Evolutionary conservation across 2,888 invertebrate genomes (phyloP).

Genomic region (Argyresthia goedartella): DNA sequence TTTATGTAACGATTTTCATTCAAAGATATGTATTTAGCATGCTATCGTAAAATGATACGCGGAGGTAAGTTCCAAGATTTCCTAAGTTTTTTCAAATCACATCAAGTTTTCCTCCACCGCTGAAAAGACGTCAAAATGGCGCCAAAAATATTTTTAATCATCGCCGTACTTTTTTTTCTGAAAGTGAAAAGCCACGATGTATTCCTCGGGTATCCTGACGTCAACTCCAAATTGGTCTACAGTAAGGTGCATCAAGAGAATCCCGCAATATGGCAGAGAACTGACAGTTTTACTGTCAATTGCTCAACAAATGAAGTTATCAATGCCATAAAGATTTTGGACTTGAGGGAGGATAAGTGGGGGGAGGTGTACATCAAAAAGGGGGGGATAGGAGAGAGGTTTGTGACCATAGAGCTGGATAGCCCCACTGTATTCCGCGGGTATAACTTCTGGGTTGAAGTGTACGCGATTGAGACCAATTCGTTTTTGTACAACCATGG

Average conservation of each 20-base stretch:
- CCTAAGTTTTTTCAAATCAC: too few relatives aligned
- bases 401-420: conserved; percentile 39
- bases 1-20: too few relatives aligned
- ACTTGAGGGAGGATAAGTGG: conserved; percentile 40
- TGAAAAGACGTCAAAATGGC: conserved; percentile 1
- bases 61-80: too few relatives aligned
- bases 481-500: not conserved
- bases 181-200: conserved; percentile 9
- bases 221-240: conserved; percentile 38
- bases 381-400: conserved; percentile 45
- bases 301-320: conserved; percentile 35
- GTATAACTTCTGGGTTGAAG: conserved; percentile 47
- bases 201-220: conserved; percentile 36
- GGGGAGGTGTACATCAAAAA: conserved; percentile 38
- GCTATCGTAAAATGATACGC: too few relatives aligned
- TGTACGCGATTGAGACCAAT: conserved; percentile 33
- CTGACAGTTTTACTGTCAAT: conserved; percentile 12
- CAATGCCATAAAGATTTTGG: conserved; percentile 39
- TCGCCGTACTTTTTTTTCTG: not conserved
- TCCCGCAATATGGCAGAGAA: conserved; percentile 30
- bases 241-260: conserved; percentile 46
- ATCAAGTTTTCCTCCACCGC: not conserved
- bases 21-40: too few relatives aligned
- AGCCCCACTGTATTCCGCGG: conserved; percentile 44
- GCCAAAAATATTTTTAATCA: not conserved